Conservation (phyloP, 2,797 vertebrate species). For the Ceryle rudis region DNA sequence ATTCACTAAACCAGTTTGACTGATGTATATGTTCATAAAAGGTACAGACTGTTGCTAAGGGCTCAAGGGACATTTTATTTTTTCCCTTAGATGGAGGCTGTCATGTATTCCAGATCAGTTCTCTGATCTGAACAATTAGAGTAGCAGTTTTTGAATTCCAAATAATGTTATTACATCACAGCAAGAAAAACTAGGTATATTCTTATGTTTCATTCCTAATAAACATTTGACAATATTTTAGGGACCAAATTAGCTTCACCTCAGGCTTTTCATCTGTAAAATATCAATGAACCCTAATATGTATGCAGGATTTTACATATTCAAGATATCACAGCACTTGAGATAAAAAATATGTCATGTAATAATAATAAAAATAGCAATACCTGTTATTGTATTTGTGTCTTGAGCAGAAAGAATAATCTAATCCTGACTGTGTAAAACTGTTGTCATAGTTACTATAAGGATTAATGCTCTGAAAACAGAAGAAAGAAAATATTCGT, state of each 20-base stretch:
- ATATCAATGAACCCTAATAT: background rate
- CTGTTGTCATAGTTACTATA: background rate
- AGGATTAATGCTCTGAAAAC: background rate
- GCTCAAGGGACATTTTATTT: background rate
- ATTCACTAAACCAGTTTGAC: background rate
- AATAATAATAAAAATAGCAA: background rate
- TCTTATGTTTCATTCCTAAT: background rate
- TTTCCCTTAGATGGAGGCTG: background rate
- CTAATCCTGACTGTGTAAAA: background rate
- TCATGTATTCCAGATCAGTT: background rate
- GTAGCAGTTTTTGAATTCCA: background rate
- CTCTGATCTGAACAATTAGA: background rate
- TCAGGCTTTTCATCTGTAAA: background rate
- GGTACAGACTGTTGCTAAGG: background rate
- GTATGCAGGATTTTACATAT: background rate
- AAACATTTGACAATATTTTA: background rate
- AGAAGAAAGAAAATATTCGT: background rate
- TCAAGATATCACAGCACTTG: background rate
- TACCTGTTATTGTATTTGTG: background rate
- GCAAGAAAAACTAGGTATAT: background rate
- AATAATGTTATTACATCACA: background rate
- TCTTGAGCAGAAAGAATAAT: background rate
- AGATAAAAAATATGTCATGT: background rate
- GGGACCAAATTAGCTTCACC: background rate
- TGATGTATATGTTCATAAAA: background rate